These are phyloP conservation scores for Cladorhizidae sp. DNA, from an alignment of 37 sponge, comb jelly and placozoan genomes.

Conservation along the genomic window DNA sequence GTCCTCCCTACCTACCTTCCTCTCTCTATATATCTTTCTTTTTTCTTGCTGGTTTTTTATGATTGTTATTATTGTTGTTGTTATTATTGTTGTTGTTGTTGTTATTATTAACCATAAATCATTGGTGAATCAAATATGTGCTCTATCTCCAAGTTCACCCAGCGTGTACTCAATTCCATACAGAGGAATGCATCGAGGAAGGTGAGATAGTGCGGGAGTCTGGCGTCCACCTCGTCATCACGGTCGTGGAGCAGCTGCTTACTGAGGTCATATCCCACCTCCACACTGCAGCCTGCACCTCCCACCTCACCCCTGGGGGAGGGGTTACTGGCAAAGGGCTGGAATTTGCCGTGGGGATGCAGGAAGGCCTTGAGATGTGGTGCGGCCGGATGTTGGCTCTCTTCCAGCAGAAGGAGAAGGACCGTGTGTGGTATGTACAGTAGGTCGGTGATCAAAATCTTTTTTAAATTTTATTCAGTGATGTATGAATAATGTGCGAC, in stretches of 20 bases:
- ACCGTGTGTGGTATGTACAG: slow-evolving; percentile 14
- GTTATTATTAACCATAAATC: no score
- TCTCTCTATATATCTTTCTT: no score
- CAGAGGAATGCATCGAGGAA: slow-evolving; percentile 45
- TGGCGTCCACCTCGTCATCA: neutral
- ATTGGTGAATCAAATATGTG: no score
- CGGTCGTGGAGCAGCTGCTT: slow-evolving; percentile 2
- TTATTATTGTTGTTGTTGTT: no score
- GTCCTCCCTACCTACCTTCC: no score
- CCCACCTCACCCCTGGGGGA: slow-evolving; percentile 27
- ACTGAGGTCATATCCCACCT: slow-evolving; percentile 20
- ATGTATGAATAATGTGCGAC: no score
- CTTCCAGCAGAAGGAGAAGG: neutral
- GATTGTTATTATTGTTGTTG: no score
- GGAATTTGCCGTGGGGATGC: slow-evolving; percentile 21
- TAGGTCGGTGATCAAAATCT: no score
- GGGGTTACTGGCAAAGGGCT: neutral
- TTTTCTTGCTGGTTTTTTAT: no score
- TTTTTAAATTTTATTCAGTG: no score
- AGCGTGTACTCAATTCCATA: no score
- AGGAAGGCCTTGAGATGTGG: slow-evolving; percentile 25
- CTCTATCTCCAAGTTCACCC: no score
- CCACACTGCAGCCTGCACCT: slow-evolving; percentile 14
- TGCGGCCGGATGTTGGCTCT: neutral
- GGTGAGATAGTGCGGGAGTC: slow-evolving; percentile 33